These are phyloP conservation scores for Molanna angustata DNA, from an alignment of 2,888 invertebrate species.

Conservation along the genomic window DNA sequence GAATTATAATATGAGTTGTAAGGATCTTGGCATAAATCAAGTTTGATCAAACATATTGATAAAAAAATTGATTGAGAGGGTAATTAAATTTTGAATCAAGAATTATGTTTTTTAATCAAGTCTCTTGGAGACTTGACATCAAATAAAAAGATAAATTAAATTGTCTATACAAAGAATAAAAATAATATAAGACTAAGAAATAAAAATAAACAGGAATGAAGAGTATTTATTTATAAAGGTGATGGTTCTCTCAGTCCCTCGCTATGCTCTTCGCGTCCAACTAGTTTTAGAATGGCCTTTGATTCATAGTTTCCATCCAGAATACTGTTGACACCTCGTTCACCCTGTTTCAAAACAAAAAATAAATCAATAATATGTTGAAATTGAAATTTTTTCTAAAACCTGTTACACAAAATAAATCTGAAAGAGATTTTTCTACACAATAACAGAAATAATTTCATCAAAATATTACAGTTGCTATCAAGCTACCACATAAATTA, in stretches of 20 bases:
- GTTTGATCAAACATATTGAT: no score
- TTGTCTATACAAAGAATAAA: no score
- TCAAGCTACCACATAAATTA: no score
- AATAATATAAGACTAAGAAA: no score
- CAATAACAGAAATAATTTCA: background rate
- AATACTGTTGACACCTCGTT: constrained; percentile 57
- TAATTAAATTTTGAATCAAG: no score
- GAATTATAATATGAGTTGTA: no score
- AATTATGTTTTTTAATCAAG: no score
- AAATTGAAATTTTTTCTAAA: background rate
- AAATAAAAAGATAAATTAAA: no score
- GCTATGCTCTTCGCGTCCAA: constrained; percentile 77
- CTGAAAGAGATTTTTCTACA: background rate
- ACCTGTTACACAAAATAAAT: background rate
- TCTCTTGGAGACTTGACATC: no score
- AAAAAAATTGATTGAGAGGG: no score
- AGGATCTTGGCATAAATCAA: no score
- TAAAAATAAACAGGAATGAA: no score
- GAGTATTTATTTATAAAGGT: constrained; percentile 31
- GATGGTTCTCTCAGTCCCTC: constrained; percentile 71
- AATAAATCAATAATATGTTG: background rate
- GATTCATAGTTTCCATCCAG: constrained; percentile 76
- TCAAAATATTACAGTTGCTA: constrained; percentile 12
- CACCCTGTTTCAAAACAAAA: constrained; percentile 42
- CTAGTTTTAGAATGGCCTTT: constrained; percentile 79